Evolutionary conservation across 1,140 invertebrate species (phyloP).

Genomic region (Frieseomelitta varia): DNA sequence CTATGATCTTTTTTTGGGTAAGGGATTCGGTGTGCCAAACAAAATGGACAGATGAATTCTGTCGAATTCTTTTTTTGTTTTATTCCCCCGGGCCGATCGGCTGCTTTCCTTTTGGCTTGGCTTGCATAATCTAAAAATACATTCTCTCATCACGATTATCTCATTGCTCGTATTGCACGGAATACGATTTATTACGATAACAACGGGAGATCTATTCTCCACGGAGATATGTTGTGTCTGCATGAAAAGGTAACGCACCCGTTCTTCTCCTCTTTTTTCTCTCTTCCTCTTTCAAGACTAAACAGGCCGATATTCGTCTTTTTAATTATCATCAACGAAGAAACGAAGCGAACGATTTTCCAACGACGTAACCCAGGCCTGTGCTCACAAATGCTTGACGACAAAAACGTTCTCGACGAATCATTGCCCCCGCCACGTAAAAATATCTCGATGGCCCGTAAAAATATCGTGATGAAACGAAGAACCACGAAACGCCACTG

Average conservation of each 20-base stretch:
- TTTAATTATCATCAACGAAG: not conserved
- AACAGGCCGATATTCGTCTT: not conserved
- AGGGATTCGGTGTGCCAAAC: constrained; percentile 48
- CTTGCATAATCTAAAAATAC: constrained; percentile 44
- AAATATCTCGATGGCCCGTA: constrained; percentile 76
- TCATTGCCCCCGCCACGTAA: constrained; percentile 77
- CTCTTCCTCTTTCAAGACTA: too few species aligned
- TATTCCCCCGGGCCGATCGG: not conserved
- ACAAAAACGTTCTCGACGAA: constrained; percentile 72
- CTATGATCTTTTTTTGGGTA: constrained; percentile 46
- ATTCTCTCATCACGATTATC: constrained; percentile 40
- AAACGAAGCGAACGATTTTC: constrained; percentile 17
- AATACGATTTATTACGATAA: constrained; percentile 10
- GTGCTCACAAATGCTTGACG: constrained; percentile 26
- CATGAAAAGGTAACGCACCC: constrained; percentile 32
- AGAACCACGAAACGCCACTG: constrained; percentile 19
- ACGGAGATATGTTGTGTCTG: constrained; percentile 26
- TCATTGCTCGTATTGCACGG: constrained; percentile 41
- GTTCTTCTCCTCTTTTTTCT: not conserved
- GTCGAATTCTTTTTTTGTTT: constrained; percentile 24
- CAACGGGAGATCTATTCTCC: constrained; percentile 12
- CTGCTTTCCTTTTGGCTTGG: constrained; percentile 35
- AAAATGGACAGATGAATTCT: constrained; percentile 4
- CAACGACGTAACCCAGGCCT: constrained; percentile 17
- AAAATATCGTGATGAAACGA: constrained; percentile 62